These are phyloP conservation scores for Hyaena hyaena DNA, from an alignment of 2,113 vertebrate genomes.

Conservation along the genomic window DNA sequence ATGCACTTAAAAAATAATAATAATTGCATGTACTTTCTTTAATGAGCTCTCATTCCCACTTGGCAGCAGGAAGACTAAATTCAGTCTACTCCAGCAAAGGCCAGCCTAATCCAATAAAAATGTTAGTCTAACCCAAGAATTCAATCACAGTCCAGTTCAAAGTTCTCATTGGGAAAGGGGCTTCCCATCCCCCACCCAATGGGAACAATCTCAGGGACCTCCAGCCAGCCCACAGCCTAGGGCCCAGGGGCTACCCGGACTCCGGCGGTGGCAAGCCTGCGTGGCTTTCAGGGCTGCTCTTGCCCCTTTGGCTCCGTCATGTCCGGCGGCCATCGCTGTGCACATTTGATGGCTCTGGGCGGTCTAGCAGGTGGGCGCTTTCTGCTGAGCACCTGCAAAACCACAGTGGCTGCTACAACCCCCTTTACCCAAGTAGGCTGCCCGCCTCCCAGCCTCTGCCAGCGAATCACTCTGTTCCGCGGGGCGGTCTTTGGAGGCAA, in stretches of 20 bases:
- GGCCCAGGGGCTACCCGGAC: neutral
- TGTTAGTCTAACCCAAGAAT: constrained; percentile 32
- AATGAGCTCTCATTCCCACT: constrained; percentile 67
- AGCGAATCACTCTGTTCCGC: neutral
- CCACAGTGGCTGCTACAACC: accelerated
- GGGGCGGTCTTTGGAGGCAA: neutral
- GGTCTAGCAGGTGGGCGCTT: accelerated
- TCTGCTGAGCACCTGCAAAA: neutral
- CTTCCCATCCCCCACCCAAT: neutral
- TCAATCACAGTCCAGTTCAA: neutral
- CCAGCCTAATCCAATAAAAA: constrained; percentile 63
- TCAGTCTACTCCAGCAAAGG: constrained; percentile 49
- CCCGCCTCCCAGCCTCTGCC: neutral
- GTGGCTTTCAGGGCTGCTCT: accelerated
- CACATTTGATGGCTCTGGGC: accelerated
- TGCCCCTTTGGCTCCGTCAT: accelerated
- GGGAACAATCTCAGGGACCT: neutral
- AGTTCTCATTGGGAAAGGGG: neutral
- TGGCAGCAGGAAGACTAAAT: constrained; percentile 42
- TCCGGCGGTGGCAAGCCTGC: accelerated
- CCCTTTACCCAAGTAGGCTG: neutral
- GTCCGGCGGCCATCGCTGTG: neutral
- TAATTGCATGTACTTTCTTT: constrained; percentile 72
- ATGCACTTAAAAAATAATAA: constrained; percentile 71
- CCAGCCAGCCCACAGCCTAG: neutral